A percentile compares a stretch with the other conserved stretches of the same genome.
phyloP scores from a whole-genome alignment of 2,797 vertebrate species.

The Dipus sagitta region DNA sequence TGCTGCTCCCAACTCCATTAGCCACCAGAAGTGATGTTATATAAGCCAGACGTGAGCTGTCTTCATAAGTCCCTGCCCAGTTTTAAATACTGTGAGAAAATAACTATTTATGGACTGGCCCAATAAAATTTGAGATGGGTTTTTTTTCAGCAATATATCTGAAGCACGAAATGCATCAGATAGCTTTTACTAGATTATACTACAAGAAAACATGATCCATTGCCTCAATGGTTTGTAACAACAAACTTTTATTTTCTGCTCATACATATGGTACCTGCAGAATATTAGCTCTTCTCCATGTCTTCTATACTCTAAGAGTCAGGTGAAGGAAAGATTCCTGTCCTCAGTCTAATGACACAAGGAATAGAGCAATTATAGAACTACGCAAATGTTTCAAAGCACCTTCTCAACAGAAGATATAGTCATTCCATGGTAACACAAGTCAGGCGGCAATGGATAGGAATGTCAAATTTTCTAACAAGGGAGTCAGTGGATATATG shows the following conservation, averaged over 20 bases:
- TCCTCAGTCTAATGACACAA: neutral
- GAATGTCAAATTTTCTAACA: neutral
- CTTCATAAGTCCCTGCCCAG: neutral
- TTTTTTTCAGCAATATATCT: neutral
- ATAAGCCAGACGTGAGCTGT: neutral
- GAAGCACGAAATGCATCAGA: neutral
- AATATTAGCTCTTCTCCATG: neutral
- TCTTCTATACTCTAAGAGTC: neutral
- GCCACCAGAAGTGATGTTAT: neutral
- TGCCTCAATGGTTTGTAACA: neutral
- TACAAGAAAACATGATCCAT: neutral
- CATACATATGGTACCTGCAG: neutral
- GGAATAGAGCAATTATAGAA: neutral
- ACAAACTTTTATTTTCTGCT: neutral
- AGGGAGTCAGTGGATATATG: neutral
- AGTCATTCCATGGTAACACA: neutral
- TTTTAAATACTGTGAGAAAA: slow-evolving; percentile 27
- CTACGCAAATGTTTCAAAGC: neutral
- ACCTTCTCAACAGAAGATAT: neutral
- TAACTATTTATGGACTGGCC: neutral
- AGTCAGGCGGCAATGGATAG: neutral
- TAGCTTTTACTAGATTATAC: neutral
- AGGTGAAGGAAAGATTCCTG: neutral
- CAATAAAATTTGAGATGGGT: neutral
- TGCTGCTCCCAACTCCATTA: neutral